These are phyloP conservation scores for Phymorhynchus buccinoides DNA, from an alignment of 1,140 invertebrate genomes.

Conservation along the genomic window DNA sequence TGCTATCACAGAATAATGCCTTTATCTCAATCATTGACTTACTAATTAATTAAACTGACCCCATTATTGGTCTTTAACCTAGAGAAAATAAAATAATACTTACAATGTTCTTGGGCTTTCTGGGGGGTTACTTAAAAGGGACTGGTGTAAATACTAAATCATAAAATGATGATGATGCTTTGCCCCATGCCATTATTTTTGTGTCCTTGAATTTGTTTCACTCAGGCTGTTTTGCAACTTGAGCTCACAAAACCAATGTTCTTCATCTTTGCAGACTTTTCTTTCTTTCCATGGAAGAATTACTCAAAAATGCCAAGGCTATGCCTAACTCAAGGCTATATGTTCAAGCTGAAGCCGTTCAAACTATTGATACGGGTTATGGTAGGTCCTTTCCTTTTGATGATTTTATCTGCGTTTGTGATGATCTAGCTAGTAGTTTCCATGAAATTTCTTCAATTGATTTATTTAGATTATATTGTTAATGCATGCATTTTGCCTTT, in stretches of 20 bases:
- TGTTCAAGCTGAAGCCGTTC: conserved; percentile 40
- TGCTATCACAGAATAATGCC: neutral
- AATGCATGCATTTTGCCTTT: neutral
- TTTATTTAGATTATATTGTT: neutral
- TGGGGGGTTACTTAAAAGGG: neutral
- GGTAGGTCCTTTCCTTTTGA: conserved; percentile 32
- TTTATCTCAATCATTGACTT: too few relatives aligned
- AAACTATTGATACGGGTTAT: conserved; percentile 40
- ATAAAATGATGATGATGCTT: neutral
- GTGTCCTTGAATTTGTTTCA: neutral
- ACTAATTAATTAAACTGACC: neutral
- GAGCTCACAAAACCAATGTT: conserved; percentile 19
- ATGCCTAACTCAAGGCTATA: conserved; percentile 41
- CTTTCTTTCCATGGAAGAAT: conserved; percentile 42
- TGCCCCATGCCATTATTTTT: neutral
- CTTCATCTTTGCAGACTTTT: conserved; percentile 39
- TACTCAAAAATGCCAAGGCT: conserved; percentile 41
- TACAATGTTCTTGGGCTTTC: neutral
- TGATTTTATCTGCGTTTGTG: neutral
- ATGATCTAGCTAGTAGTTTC: neutral
- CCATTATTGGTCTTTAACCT: neutral
- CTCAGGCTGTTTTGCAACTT: neutral
- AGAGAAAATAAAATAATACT: neutral
- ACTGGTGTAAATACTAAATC: neutral
- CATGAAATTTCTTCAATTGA: neutral